Conservation (phyloP, 2,797 vertebrate species). For the Schizopygopsis malacanthus region DNA sequence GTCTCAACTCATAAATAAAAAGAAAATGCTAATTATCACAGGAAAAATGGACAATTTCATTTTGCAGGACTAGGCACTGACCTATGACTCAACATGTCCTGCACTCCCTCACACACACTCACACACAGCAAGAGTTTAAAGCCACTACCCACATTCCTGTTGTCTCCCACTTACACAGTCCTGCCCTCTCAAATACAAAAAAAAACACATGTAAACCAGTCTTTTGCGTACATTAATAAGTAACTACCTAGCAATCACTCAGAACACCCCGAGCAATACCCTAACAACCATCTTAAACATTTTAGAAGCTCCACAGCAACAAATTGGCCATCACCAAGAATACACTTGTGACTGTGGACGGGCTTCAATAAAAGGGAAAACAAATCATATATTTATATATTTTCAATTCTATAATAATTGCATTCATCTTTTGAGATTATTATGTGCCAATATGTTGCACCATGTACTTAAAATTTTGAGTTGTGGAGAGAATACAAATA, state of each 20-base stretch:
- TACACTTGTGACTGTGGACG: not conserved
- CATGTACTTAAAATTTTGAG: not conserved
- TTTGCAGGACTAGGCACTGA: slow-evolving; percentile 40
- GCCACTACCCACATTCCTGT: slow-evolving; percentile 33
- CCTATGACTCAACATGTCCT: slow-evolving; percentile 55
- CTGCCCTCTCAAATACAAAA: not conserved
- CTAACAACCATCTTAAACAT: not conserved
- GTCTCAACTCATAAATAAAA: slow-evolving; percentile 52
- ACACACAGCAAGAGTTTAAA: slow-evolving; percentile 7
- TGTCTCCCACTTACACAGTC: slow-evolving; percentile 19
- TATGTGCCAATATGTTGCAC: not conserved
- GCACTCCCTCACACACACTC: slow-evolving; percentile 40
- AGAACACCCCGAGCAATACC: not conserved
- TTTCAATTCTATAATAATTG: not conserved
- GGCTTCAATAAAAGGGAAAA: not conserved
- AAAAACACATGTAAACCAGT: slow-evolving; percentile 10
- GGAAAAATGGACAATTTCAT: slow-evolving; percentile 50
- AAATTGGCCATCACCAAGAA: not conserved
- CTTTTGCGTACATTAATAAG: not conserved
- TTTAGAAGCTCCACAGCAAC: not conserved
- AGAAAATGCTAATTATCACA: slow-evolving; percentile 52
- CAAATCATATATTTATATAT: not conserved
- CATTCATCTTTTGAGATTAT: not conserved
- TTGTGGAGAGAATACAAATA: not conserved
- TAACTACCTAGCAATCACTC: not conserved